phyloP scores from a whole-genome alignment of 1,140 invertebrate species.

The Aphis craccivora region DNA sequence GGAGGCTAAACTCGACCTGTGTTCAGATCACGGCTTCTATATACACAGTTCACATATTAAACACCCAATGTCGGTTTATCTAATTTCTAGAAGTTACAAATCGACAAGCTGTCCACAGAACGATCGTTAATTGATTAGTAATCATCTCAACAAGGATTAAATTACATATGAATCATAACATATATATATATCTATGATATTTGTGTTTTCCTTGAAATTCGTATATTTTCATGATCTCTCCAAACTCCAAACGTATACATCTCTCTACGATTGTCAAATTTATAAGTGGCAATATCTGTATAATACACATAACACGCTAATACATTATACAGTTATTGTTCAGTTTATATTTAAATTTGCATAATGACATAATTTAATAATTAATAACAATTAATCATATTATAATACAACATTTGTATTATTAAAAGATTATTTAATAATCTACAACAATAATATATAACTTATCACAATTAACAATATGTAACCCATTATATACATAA shows the following conservation, averaged over 20 bases:
- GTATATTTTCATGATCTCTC: background rate
- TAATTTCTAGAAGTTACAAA: background rate
- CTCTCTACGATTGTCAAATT: background rate
- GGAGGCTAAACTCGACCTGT: too few relatives aligned
- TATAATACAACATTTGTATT: background rate
- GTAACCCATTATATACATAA: too few relatives aligned
- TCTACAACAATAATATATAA: too few relatives aligned
- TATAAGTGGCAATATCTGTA: background rate
- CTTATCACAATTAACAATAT: too few relatives aligned
- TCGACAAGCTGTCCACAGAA: background rate
- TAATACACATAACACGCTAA: too few relatives aligned
- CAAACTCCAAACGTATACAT: background rate
- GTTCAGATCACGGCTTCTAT: too few relatives aligned
- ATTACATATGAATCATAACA: background rate
- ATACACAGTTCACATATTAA: too few relatives aligned
- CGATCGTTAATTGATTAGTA: background rate
- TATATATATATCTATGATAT: background rate
- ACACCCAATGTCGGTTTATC: too few relatives aligned
- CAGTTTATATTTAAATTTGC: too few relatives aligned
- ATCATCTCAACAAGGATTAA: background rate
- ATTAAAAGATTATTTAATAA: too few relatives aligned
- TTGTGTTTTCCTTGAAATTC: background rate
- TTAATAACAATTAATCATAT: background rate
- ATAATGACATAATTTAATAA: background rate
- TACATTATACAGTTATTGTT: too few relatives aligned